Evolutionary conservation across 1,140 invertebrate species (phyloP).

Genomic region (Diploscapter pachys): DNA sequence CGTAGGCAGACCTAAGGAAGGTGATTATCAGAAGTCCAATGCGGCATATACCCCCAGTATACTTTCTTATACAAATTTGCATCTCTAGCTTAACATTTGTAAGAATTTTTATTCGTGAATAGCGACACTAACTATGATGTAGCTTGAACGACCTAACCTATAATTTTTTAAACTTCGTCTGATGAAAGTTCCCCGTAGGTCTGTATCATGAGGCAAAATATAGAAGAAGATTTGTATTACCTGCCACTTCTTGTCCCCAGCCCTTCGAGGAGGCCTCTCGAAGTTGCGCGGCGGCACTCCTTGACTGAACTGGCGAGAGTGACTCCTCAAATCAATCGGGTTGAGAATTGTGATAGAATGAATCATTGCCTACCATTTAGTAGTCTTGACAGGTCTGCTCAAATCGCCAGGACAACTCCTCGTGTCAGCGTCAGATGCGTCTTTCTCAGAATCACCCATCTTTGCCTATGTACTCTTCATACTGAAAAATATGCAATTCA

Average conservation of each 20-base stretch:
- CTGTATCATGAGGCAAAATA: neutral
- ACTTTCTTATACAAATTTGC: no score
- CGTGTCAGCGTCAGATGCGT: slow-evolving; percentile 12
- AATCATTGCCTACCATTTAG: neutral
- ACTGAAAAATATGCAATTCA: slow-evolving; percentile 11
- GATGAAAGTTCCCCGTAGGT: no score
- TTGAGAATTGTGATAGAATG: neutral
- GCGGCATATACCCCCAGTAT: no score
- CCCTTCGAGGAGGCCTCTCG: slow-evolving; percentile 20
- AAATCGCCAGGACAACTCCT: neutral
- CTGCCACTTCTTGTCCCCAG: slow-evolving; percentile 21
- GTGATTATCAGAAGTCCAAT: no score
- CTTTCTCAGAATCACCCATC: slow-evolving; percentile 5
- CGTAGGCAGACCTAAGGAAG: no score
- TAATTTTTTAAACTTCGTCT: no score
- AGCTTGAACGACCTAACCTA: no score
- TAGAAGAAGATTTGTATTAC: slow-evolving; percentile 3
- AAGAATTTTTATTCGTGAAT: no score
- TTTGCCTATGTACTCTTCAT: slow-evolving; percentile 1
- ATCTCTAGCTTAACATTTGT: no score
- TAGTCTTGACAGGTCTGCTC: slow-evolving; percentile 3
- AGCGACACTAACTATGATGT: no score
- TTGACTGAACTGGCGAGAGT: slow-evolving; percentile 25
- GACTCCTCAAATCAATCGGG: slow-evolving; percentile 21
- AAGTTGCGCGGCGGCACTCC: slow-evolving; percentile 26